Evolutionary conservation across 2,797 vertebrate genomes (phyloP).

Genomic region (Microtus agrestis): DNA sequence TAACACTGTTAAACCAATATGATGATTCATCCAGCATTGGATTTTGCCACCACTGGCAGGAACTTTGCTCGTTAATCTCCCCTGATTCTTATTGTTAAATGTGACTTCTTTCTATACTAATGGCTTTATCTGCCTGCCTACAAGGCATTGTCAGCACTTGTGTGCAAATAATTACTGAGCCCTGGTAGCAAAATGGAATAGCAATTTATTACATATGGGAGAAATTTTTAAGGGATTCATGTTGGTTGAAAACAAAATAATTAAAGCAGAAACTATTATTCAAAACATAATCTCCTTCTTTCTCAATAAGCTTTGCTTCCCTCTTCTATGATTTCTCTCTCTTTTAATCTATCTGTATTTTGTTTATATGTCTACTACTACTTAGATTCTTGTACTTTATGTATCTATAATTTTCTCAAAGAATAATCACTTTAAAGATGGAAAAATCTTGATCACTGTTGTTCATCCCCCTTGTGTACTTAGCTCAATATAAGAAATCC

Average conservation of each 20-base stretch:
- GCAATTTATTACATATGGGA: not conserved
- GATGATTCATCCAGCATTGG: not conserved
- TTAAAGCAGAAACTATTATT: not conserved
- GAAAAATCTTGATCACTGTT: not conserved
- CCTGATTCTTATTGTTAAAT: slow-evolving; percentile 6
- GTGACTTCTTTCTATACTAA: slow-evolving; percentile 26
- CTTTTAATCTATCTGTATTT: slow-evolving; percentile 15
- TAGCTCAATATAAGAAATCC: not conserved
- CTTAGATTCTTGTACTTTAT: not conserved
- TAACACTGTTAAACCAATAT: slow-evolving; percentile 2
- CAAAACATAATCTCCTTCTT: slow-evolving; percentile 3
- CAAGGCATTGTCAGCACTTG: not conserved
- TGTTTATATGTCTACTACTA: not conserved
- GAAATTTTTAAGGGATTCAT: not conserved
- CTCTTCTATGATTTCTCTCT: not conserved
- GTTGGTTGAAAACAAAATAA: not conserved
- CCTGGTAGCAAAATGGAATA: not conserved
- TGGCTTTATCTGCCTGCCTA: slow-evolving; percentile 43
- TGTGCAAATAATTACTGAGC: slow-evolving; percentile 24
- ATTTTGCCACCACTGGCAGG: not conserved
- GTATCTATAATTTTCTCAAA: not conserved
- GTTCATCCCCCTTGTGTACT: not conserved
- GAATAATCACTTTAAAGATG: not conserved
- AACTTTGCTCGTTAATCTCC: slow-evolving; percentile 29
- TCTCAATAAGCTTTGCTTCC: not conserved